Conservation (phyloP, 2,113 vertebrate species). For the Felis catus region DNA sequence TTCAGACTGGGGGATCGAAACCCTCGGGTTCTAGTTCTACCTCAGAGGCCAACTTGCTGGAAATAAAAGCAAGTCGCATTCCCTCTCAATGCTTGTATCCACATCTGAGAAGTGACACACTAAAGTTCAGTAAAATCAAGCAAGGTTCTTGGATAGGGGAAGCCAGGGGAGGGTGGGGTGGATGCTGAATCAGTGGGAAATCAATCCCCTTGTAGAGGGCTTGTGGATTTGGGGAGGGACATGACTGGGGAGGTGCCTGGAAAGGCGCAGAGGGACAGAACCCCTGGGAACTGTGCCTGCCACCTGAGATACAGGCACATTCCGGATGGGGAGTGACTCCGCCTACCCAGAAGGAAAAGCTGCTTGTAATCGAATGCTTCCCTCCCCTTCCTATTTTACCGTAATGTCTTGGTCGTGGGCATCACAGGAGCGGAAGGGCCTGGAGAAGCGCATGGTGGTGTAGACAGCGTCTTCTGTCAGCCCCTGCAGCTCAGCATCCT, state of each 20-base stretch:
- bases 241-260: not conserved
- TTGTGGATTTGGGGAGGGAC: not conserved
- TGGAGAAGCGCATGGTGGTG: slow-evolving; percentile 84
- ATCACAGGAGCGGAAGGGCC: slow-evolving; percentile 84
- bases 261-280: not conserved
- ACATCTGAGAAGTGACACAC: not conserved
- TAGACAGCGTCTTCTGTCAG: slow-evolving; percentile 80
- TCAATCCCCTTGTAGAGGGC: not conserved
- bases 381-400: slow-evolving; percentile 68
- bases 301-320: not conserved
- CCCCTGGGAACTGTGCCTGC: not conserved
- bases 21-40: not conserved
- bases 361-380: not conserved
- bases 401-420: slow-evolving; percentile 84
- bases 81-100: not conserved
- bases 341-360: not conserved
- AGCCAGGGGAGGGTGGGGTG: fast-evolving
- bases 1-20: not conserved
- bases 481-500: slow-evolving; percentile 86
- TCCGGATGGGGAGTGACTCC: not conserved
- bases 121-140: not conserved
- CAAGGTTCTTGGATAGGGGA: not conserved
- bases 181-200: not conserved
- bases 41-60: not conserved
- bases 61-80: not conserved